Percentiles rank a stretch among this genome's conserved stretches.
These are phyloP conservation scores for Datnioides undecimradiatus DNA, from an alignment of 2,113 vertebrate genomes.

Conservation along the genomic window DNA sequence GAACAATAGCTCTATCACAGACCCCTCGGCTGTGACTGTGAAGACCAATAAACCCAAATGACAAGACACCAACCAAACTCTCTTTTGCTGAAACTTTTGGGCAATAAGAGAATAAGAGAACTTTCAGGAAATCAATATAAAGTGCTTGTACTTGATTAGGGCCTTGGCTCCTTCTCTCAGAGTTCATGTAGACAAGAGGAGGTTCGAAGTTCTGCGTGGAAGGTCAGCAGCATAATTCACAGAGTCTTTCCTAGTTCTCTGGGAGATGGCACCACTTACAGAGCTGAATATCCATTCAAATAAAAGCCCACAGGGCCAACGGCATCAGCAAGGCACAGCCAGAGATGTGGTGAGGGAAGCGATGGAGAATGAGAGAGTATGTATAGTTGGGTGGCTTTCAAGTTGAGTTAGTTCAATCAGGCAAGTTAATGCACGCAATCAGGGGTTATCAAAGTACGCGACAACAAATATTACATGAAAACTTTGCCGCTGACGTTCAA, in stretches of 20 bases:
- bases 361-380: slow-evolving; percentile 18
- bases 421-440: slow-evolving; percentile 25
- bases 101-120: slow-evolving; percentile 51
- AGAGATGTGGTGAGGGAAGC: neutral
- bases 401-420: slow-evolving; percentile 37
- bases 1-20: slow-evolving; percentile 26
- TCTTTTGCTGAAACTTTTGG: slow-evolving; percentile 23
- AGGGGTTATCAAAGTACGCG: slow-evolving; percentile 30
- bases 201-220: slow-evolving; percentile 22
- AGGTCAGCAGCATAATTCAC: slow-evolving; percentile 55
- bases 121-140: slow-evolving; percentile 60
- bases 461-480: slow-evolving; percentile 47
- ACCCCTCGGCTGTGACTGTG: slow-evolving; percentile 50
- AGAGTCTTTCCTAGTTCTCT: slow-evolving; percentile 31
- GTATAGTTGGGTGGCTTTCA: slow-evolving; percentile 9
- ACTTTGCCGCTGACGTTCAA: slow-evolving; percentile 39
- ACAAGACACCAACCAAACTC: slow-evolving; percentile 48
- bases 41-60: slow-evolving; percentile 57
- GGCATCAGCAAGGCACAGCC: neutral
- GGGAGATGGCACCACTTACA: slow-evolving; percentile 36
- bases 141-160: slow-evolving; percentile 54
- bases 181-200: slow-evolving; percentile 42
- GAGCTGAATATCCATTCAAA: slow-evolving; percentile 53
- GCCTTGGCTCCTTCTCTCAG: slow-evolving; percentile 17
- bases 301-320: slow-evolving; percentile 35